A percentile compares a stretch with the other conserved stretches of the same genome.
Conservation (phyloP, 2,888 invertebrate species). For the Isoperla grammatica region DNA sequence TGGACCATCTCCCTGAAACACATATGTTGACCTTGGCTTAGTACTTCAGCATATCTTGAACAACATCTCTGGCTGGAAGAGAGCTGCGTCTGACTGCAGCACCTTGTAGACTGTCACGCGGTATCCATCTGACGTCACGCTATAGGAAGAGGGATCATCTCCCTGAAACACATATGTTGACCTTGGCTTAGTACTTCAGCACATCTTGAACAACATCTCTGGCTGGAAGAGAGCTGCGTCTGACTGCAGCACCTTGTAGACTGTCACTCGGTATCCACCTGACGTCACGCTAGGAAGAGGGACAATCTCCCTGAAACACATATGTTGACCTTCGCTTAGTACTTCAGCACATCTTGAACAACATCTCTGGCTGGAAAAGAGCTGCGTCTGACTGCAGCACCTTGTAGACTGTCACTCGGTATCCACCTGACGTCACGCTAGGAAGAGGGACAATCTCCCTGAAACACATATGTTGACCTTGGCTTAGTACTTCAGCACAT, state of each 20-base stretch:
- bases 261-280: conserved; percentile 8
- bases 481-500: too few species aligned
- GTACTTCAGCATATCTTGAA: too few species aligned
- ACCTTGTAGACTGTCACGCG: conserved; percentile 4
- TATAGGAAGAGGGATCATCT: conserved; percentile 6
- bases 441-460: conserved; percentile 16
- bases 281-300: conserved; percentile 1
- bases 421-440: not conserved
- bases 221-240: conserved; percentile 4
- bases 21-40: too few species aligned
- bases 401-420: conserved; percentile 6
- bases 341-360: conserved; percentile 2
- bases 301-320: conserved; percentile 14
- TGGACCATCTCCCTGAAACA: conserved; percentile 14
- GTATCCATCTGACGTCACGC: conserved; percentile 7
- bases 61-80: conserved; percentile 11
- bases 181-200: conserved; percentile 9
- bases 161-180: not conserved
- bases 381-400: conserved; percentile 2
- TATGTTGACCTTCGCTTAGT: conserved; percentile 3
- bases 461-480: too few species aligned
- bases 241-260: conserved; percentile 2
- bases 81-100: conserved; percentile 1
- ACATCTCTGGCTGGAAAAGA: conserved; percentile 7
- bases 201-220: conserved; percentile 12